These are phyloP conservation scores for Nansenia antarctica DNA, from an alignment of 2,113 vertebrate genomes.

Conservation along the genomic window DNA sequence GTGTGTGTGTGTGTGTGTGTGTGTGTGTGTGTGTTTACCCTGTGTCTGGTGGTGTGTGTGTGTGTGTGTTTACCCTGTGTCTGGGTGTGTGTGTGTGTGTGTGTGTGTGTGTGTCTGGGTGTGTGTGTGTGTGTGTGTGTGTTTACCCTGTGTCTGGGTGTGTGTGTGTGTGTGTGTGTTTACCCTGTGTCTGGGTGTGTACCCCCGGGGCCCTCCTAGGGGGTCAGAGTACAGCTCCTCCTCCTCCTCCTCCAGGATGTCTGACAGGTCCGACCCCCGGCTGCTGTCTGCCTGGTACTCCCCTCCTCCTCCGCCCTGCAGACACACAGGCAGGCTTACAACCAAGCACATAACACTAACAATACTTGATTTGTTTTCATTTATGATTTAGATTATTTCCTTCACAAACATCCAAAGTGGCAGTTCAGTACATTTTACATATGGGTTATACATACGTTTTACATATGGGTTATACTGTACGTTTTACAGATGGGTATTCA, in stretches of 20 bases:
- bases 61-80: conserved; percentile 79
- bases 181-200: conserved; percentile 79
- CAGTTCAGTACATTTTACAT: too few species aligned
- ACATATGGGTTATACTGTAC: too few species aligned
- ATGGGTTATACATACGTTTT: too few species aligned
- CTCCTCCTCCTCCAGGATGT: conserved; percentile 96
- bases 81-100: conserved; percentile 27
- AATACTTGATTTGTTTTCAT: not conserved
- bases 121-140: not conserved
- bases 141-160: conserved; percentile 78
- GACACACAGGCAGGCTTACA: conserved; percentile 7
- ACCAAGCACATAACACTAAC: not conserved
- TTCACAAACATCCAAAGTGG: too few species aligned
- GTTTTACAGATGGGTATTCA: too few species aligned
- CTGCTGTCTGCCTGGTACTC: conserved; percentile 84
- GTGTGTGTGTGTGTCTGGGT: not conserved
- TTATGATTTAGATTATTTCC: too few species aligned
- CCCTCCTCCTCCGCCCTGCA: conserved; percentile 63
- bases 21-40: too few species aligned
- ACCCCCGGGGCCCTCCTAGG: conserved; percentile 54
- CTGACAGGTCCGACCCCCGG: conserved; percentile 90
- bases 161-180: conserved; percentile 20
- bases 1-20: not conserved
- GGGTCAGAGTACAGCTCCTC: conserved; percentile 85
- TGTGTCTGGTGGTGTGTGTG: not conserved